Base-by-base conservation (phyloP, 2,113 vertebrate species). In the Ptilorrhoa leucosticta region DNA sequence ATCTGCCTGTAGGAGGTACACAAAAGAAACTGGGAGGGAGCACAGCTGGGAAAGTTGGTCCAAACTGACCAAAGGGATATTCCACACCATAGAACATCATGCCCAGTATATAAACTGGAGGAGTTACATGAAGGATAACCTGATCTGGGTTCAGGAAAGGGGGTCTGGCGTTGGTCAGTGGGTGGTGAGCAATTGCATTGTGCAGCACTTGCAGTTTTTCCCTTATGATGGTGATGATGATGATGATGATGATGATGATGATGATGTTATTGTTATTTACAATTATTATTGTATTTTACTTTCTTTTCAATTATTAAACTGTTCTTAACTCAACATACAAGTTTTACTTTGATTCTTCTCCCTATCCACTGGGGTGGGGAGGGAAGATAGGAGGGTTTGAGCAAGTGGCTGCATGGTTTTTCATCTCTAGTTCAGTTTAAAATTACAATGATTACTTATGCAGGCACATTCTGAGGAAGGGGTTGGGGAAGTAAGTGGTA, bases 401-500 rank as follows among this genome's bases (percentile, higher is more conserved):
- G 33, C 20, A 33, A 61, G 6, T 20, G 31, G 3, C 3, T 10
- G 54, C 10, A 7, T 21, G n/a, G 14, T 14, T 28, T 51, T 58
- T 40, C 15, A 15, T 23, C 35, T 57, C 14, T 40, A 40, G 5
- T 1, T 48, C 9, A 2, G 23, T 57, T n/a, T 57, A 69, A 69
- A 40, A 28, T 22, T 7, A 57, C 11, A 50, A 21, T 2, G 8
- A 15, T 45, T 71, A 21, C 13, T 45, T 58, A 31, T 10, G 27
- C 3, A 85, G 24, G 20, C 11, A n/a, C 12, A 31, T 54, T 50
- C 15, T 12, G 9, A 23, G 31, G n/a, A 54, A 66, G 42, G 6
- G 1, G 0, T 42, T 18, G 30, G 16, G 15, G 28, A 82, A 40
- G 5, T 40, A 71, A 61, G 6, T 23, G 4, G 2, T 40, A 27